Evolutionary conservation across 2,888 invertebrate species (phyloP).

Genomic region (Spicauda simplicius): DNA sequence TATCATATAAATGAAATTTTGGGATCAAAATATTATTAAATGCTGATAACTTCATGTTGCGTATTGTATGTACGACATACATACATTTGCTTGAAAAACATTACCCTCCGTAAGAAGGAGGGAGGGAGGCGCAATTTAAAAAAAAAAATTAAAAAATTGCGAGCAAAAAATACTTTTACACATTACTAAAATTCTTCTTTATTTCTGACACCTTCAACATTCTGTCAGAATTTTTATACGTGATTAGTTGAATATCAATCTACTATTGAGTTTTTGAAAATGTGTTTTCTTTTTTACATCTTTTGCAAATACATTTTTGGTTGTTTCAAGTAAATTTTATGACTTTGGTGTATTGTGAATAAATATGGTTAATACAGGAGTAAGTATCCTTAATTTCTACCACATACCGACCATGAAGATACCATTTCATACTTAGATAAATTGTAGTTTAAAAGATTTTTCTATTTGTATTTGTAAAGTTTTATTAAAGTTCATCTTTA

Average conservation of each 20-base stretch:
- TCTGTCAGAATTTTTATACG: conserved; percentile 9
- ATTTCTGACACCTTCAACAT: conserved; percentile 6
- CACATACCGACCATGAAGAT: no score
- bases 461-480: no score
- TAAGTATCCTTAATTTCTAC: conserved; percentile 5
- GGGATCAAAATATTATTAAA: no score
- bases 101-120: no score
- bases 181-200: conserved; percentile 7
- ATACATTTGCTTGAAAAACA: no score
- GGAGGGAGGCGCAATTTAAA: no score
- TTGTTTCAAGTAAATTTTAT: conserved; percentile 27
- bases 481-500: no score
- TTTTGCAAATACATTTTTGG: conserved; percentile 26
- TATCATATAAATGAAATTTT: no score
- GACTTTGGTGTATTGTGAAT: neutral
- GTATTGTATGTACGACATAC: no score
- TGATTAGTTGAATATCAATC: neutral
- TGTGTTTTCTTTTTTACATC: conserved; percentile 35
- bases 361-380: conserved; percentile 19
- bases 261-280: conserved; percentile 6
- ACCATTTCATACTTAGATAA: no score
- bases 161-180: neutral
- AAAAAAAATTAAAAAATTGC: no score
- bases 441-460: neutral
- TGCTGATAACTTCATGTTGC: no score